A percentile compares a stretch with the other conserved stretches of the same genome.
Evolutionary conservation across 2,113 vertebrate species (phyloP).

Genomic region (Eira barbara): DNA sequence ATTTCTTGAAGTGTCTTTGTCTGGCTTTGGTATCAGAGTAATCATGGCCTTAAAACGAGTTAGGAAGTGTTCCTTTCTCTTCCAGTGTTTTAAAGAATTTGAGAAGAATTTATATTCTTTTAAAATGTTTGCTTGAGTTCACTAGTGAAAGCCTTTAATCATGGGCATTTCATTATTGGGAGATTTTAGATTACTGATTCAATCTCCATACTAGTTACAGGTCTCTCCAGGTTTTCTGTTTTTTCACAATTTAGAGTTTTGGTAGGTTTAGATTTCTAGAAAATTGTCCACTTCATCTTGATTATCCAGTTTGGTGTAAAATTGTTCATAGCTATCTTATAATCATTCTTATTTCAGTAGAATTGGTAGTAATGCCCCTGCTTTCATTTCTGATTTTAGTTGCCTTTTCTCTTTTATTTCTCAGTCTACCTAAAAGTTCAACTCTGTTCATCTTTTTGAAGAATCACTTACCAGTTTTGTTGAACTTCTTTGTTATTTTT

Average conservation of each 20-base stretch:
- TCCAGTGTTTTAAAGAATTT: not conserved
- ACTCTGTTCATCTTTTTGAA: not conserved
- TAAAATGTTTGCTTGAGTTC: not conserved
- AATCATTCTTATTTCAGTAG: not conserved
- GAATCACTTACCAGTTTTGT: not conserved
- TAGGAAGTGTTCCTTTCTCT: not conserved
- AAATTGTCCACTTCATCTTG: not conserved
- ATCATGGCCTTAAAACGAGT: not conserved
- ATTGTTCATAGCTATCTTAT: not conserved
- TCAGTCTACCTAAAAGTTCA: not conserved
- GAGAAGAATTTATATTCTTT: not conserved
- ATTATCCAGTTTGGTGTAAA: not conserved
- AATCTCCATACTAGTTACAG: not conserved
- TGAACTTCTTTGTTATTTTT: not conserved
- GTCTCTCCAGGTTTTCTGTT: not conserved
- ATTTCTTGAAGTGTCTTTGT: not conserved
- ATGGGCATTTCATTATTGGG: not conserved
- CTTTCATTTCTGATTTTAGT: not conserved
- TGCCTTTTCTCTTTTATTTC: not conserved
- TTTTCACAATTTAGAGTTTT: not conserved
- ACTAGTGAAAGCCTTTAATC: not conserved
- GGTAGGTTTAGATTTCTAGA: not conserved
- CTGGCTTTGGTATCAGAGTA: not conserved
- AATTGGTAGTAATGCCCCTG: not conserved
- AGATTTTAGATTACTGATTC: not conserved